Percentiles rank a stretch among this genome's conserved stretches.
phyloP scores from a whole-genome alignment of 2,113 vertebrate genomes.

The Echinops telfairi region DNA sequence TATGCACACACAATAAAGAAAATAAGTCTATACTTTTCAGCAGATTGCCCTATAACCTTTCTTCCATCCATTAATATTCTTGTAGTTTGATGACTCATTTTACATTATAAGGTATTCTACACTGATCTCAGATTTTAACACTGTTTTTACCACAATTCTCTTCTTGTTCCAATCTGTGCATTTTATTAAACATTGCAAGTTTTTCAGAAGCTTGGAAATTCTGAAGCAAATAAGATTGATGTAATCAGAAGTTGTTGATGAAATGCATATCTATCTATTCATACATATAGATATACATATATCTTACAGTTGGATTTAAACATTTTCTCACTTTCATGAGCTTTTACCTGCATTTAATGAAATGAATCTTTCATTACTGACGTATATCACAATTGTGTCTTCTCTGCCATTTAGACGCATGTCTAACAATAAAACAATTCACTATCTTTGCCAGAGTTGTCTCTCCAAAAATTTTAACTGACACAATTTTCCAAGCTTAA shows the following conservation, averaged over 20 bases:
- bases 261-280: not conserved
- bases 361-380: not conserved
- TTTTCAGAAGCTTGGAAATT: constrained; percentile 66
- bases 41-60: constrained; percentile 80
- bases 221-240: constrained; percentile 55
- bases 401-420: not conserved
- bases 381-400: not conserved
- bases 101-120: constrained; percentile 58
- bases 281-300: too few species aligned
- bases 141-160: constrained; percentile 71
- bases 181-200: constrained; percentile 76
- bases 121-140: constrained; percentile 69
- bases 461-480: not conserved
- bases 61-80: constrained; percentile 71
- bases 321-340: not conserved
- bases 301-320: not conserved
- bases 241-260: constrained; percentile 67
- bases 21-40: constrained; percentile 70
- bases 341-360: not conserved
- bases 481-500: not conserved
- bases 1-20: constrained; percentile 65
- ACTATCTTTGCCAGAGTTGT: not conserved
- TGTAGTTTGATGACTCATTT: constrained; percentile 72
- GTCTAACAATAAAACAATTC: not conserved
- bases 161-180: constrained; percentile 74